A percentile compares a stretch with the other conserved stretches of the same genome.
Evolutionary conservation across 2,113 vertebrate species (phyloP).

Genomic region (Carlito syrichta): DNA sequence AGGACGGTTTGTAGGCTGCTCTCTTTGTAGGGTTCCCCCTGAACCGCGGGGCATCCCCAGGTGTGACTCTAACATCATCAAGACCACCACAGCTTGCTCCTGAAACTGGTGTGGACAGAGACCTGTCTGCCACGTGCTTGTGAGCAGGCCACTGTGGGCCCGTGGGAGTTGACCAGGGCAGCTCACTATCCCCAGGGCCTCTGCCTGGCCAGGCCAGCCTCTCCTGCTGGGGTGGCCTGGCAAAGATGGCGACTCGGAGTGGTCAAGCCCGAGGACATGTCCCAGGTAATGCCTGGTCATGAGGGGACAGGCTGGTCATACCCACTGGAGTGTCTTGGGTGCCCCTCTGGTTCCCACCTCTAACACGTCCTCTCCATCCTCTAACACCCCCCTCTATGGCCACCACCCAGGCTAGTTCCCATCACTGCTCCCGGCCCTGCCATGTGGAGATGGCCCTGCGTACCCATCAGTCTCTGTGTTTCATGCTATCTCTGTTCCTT

Average conservation of each 20-base stretch:
- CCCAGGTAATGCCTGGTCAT: not conserved
- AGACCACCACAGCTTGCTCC: not conserved
- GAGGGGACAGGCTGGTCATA: not conserved
- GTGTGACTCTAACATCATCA: not conserved
- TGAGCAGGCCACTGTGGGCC: fast-evolving
- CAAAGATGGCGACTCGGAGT: fast-evolving
- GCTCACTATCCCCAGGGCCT: not conserved
- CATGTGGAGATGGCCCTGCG: not conserved
- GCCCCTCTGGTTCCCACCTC: not conserved
- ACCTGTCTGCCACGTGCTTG: not conserved
- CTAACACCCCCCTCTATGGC: not conserved
- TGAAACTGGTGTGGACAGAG: not conserved
- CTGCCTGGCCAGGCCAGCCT: fast-evolving
- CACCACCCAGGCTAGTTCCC: not conserved
- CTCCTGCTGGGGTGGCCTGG: not conserved
- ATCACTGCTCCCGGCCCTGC: not conserved
- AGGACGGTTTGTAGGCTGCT: not conserved
- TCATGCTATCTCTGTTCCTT: not conserved
- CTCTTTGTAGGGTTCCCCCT: not conserved
- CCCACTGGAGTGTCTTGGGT: not conserved
- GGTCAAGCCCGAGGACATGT: fast-evolving
- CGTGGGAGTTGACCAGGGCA: not conserved
- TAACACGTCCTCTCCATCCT: not conserved
- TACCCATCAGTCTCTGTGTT: too few relatives aligned
- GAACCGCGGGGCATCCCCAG: not conserved